Base-by-base conservation (phyloP, 2,888 invertebrate genomes). In the Eupithecia subfuscata region DNA sequence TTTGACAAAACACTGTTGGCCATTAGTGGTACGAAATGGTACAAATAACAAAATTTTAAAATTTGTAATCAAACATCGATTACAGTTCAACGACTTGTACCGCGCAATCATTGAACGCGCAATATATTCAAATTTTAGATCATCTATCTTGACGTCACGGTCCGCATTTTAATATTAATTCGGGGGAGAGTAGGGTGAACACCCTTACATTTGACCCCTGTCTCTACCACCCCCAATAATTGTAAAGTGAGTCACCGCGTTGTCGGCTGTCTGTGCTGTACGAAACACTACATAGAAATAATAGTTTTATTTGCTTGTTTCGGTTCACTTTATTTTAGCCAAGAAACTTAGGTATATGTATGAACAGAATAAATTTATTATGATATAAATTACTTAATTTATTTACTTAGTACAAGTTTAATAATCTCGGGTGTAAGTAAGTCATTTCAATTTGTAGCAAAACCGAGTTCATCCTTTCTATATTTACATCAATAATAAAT, bases 91-190 rank as follows among this genome's bases (percentile, higher is more conserved):
- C 52, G 63, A 60, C 45, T 43, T 60, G 52, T 56, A 69, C 34
- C 65, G n/a, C 71, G 56, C 48, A 77, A 75, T 75, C 64, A 79
- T 77, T 72, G 71, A 75, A 78, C 81, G 83, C 80, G 83, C 87
- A 85, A 86, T 84, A 82, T 81, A 87, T 87, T 85, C 84, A 86
- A 89, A 88, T 86, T 86, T 84, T 82, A 82, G 85, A 88, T 88
- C 87, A 88, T 89, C 88, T 87, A 88, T 86, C 83, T 84, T 82
- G 82, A 79, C 85, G 86, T 89, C 82, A 87, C 84, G 86, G 81
- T 85, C 74, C 85, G 89, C 89, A 91, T 91, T 92, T 90, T 88
- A 91, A 90, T 90, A 91, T 89, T 84, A 86, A 88, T 85, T 87
- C 81, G 84, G 88, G 88, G 88, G 85, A 83, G 81, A 68, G 64